Evolutionary conservation across 2,888 invertebrate species (phyloP).

Genomic region (Drosophila mercatorum): DNA sequence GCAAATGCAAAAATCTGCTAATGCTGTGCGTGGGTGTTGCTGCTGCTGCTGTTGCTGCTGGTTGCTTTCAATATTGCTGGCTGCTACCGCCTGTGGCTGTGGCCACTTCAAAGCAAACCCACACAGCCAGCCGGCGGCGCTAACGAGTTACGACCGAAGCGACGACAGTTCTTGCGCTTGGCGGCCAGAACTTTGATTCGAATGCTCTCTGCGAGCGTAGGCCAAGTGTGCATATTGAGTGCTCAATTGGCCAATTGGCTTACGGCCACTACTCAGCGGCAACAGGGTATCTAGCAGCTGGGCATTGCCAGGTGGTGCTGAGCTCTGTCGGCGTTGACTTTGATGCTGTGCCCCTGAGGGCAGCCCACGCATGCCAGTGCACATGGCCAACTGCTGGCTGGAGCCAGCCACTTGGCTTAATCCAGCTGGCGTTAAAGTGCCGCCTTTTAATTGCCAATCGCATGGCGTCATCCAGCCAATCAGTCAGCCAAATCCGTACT

Average conservation of each 20-base stretch:
- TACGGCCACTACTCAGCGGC: no score
- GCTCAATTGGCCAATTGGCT: no score
- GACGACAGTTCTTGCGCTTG: slow-evolving; percentile 41
- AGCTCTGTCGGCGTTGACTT: slow-evolving; percentile 47
- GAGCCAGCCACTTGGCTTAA: slow-evolving; percentile 22
- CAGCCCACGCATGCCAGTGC: slow-evolving; percentile 24
- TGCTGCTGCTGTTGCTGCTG: slow-evolving; percentile 19
- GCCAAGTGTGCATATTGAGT: slow-evolving; percentile 3
- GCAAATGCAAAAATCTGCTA: slow-evolving; percentile 32
- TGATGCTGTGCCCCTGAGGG: slow-evolving; percentile 42
- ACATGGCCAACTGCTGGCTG: slow-evolving; percentile 47
- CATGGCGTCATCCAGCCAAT: slow-evolving; percentile 31
- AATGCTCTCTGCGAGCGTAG: neutral
- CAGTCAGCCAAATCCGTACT: slow-evolving; percentile 4
- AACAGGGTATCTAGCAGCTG: neutral
- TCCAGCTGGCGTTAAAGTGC: slow-evolving; percentile 32
- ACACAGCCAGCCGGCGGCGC: slow-evolving; percentile 49
- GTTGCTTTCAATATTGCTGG: slow-evolving; percentile 7
- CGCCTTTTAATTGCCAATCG: slow-evolving; percentile 29
- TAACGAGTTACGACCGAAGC: slow-evolving; percentile 32
- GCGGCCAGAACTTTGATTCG: slow-evolving; percentile 55
- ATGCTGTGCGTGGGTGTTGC: slow-evolving; percentile 37
- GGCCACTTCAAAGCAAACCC: slow-evolving; percentile 57
- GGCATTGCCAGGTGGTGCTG: neutral
- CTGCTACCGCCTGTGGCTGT: slow-evolving; percentile 42